Evolutionary conservation across 2,113 vertebrate genomes (phyloP).

Genomic region (Triplophysa tibetana): DNA sequence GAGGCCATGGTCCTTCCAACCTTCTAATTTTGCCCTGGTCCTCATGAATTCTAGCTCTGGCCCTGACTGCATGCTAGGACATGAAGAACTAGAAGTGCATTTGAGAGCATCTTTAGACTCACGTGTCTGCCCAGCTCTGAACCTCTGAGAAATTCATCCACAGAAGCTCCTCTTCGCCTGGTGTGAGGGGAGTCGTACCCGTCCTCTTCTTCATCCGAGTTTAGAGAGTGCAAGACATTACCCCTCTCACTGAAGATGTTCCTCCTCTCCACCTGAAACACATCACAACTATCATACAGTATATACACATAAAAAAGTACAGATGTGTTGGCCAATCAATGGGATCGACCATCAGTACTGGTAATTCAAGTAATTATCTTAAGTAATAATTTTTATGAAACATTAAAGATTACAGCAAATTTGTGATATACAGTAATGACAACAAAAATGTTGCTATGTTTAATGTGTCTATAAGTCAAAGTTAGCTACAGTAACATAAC

Average conservation of each 20-base stretch:
- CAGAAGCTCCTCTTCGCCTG: constrained; percentile 84
- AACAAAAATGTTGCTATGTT: too few species aligned
- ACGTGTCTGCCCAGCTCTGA: constrained; percentile 94
- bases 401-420: too few species aligned
- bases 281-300: background rate
- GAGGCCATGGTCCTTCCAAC: too few species aligned
- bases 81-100: background rate
- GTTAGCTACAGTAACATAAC: too few species aligned
- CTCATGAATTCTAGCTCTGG: too few species aligned
- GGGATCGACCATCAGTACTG: background rate
- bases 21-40: too few species aligned
- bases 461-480: too few species aligned
- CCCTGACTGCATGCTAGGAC: background rate
- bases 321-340: background rate
- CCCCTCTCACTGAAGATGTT: constrained; percentile 85
- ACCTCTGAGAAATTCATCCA: constrained; percentile 94
- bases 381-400: too few species aligned
- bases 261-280: constrained; percentile 85
- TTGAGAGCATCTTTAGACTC: constrained; percentile 41
- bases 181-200: constrained; percentile 82
- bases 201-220: constrained; percentile 90
- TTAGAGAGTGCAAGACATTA: constrained; percentile 70
- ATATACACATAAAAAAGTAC: too few species aligned
- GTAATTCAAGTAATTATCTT: too few species aligned
- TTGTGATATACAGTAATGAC: too few species aligned